Evolutionary conservation across 2,797 vertebrate species (phyloP), one percentile per base, ranked within the genome.

Genomic region (Mus minutoides): DNA sequence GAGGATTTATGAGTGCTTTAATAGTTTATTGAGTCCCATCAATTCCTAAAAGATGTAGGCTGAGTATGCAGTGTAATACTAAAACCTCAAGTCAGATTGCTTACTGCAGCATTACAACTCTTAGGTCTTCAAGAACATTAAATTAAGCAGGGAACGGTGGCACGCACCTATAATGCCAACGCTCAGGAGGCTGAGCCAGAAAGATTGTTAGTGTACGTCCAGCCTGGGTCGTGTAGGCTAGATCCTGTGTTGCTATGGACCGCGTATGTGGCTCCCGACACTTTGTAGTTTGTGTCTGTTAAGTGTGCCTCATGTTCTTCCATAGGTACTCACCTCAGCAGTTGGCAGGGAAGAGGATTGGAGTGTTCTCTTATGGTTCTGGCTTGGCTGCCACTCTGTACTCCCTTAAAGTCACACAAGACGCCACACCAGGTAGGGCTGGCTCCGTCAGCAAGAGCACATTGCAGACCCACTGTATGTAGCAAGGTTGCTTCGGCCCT

Each of bases 301-400:
- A 40, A 40, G 21, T 56, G 76, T 62, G 43, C 52, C 40, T 3
- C 49, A 58, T 84, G 79, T 43, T 26, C 19, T 8, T 97, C 82
- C 97, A 2, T 97, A 99, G 99, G 98, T 98, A 98, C 92, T 98
- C 99, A 0, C 97, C 99, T 0, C 99, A 99, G 96, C 99, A 99
- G 97, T 91, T 99, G 0, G 99, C 99, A 0, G 99, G 99, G 52
- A 99, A 99, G 98, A 99, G 99, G 95, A 98, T 99, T 6, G 99
- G 99, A 0, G 97, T 99, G 52, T 99, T 99, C 98, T 99, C 99
- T 0, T 99, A 99, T 0, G 99, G 99, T 22, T 99, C 99, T 67
- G 99, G 99, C 43, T 99, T 99, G 95, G 99, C 99, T 97, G 99
- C 99, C 16, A 99, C 99, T 0, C 98, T 99, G 34, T 99, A 99